phyloP scores from a whole-genome alignment of 2,113 vertebrate genomes.

The Polyodon spathula region DNA sequence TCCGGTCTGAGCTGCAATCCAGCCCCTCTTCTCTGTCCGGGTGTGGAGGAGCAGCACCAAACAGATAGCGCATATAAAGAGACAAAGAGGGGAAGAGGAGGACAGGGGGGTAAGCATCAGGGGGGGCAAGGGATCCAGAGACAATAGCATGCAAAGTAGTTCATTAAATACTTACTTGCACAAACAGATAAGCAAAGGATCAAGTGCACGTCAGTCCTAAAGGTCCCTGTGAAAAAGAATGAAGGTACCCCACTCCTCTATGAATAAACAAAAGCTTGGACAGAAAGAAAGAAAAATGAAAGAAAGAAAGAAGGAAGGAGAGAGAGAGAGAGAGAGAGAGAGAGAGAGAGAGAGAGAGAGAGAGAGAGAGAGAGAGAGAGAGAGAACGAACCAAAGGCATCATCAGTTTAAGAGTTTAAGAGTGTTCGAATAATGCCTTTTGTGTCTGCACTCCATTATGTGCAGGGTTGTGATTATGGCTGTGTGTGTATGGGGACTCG shows the following conservation, averaged over 20 bases:
- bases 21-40: constrained; percentile 20
- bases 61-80: constrained; percentile 35
- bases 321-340: constrained; percentile 6
- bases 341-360: constrained; percentile 20
- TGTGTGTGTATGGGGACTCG: constrained; percentile 50
- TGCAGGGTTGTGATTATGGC: constrained; percentile 50
- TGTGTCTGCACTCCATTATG: constrained; percentile 48
- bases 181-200: too few species aligned
- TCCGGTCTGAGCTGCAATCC: constrained; percentile 38
- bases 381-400: constrained; percentile 53
- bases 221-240: too few species aligned
- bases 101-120: constrained; percentile 22
- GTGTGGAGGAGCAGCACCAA: constrained; percentile 22
- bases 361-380: constrained; percentile 25
- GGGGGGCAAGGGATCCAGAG: constrained; percentile 13
- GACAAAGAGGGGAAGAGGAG: constrained; percentile 26
- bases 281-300: too few species aligned
- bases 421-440: constrained; percentile 36
- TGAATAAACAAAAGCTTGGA: too few species aligned
- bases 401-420: constrained; percentile 50
- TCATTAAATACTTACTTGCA: too few species aligned
- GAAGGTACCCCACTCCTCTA: too few species aligned
- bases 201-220: too few species aligned
- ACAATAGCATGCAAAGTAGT: too few species aligned
- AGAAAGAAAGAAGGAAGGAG: too few species aligned